A percentile compares a stretch with the other conserved stretches of the same genome.
These are phyloP conservation scores for Lateolabrax maculatus DNA, from an alignment of 2,797 vertebrate species.

Conservation along the genomic window DNA sequence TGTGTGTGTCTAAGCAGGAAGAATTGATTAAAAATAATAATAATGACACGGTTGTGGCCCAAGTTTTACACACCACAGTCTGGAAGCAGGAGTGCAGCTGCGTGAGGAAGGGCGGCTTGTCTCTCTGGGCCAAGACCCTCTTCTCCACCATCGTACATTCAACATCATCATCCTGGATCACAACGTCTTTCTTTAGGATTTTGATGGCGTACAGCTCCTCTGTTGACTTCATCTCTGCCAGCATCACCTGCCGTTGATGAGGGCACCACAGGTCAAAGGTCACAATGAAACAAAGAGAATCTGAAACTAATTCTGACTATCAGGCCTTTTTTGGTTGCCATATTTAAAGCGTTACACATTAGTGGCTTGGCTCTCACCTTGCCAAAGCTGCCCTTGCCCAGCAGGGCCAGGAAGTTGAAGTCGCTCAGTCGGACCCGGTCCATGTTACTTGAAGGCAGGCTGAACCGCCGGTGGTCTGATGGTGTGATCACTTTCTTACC, in stretches of 20 bases:
- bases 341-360: not conserved
- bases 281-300: not conserved
- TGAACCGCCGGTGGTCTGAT: slow-evolving; percentile 90
- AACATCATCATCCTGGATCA: slow-evolving; percentile 98
- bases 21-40: not conserved
- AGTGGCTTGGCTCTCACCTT: slow-evolving; percentile 87
- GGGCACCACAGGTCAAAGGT: slow-evolving; percentile 6
- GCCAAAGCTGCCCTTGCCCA: slow-evolving; percentile 98
- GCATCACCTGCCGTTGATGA: slow-evolving; percentile 90
- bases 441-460: slow-evolving; percentile 91
- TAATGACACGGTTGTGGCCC: accelerated
- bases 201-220: slow-evolving; percentile 97
- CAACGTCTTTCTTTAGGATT: slow-evolving; percentile 98
- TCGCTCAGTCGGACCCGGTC: slow-evolving; percentile 94
- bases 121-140: slow-evolving; percentile 92
- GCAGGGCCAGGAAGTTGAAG: slow-evolving; percentile 97
- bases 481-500: slow-evolving; percentile 95
- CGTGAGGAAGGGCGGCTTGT: slow-evolving; percentile 96
- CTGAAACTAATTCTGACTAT: not conserved
- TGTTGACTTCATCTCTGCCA: slow-evolving; percentile 94
- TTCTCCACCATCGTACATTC: slow-evolving; percentile 99
- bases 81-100: slow-evolving; percentile 99
- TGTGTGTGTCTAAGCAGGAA: not conserved
- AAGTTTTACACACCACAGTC: slow-evolving; percentile 87
- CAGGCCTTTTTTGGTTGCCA: not conserved